Evolutionary conservation across 2,113 vertebrate genomes (phyloP).

Genomic region (Campylomormyrus numenius): DNA sequence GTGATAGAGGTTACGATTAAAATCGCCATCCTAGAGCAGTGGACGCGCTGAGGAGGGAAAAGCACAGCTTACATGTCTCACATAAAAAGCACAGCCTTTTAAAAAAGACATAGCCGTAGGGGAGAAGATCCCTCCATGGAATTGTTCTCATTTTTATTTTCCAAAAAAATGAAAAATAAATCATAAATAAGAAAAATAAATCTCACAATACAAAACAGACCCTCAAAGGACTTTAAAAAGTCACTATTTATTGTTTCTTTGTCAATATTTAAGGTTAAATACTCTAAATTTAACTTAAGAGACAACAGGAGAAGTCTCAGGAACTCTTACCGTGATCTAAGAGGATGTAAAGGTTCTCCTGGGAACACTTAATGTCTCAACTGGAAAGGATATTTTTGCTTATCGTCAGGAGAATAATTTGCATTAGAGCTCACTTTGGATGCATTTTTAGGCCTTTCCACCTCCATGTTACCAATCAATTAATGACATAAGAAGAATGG

Average conservation of each 20-base stretch:
- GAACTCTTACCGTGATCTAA: neutral
- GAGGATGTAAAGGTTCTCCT: neutral
- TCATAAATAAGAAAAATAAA: neutral
- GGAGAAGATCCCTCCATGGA: neutral
- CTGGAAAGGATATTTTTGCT: neutral
- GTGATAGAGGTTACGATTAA: neutral
- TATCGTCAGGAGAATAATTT: neutral
- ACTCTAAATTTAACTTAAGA: neutral
- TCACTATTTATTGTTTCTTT: neutral
- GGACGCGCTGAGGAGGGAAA: neutral
- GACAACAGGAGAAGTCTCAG: neutral
- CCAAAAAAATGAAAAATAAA: neutral
- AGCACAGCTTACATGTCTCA: neutral
- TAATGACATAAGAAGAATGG: neutral
- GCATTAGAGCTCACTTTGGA: neutral
- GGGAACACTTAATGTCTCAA: neutral
- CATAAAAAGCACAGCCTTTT: slow-evolving; percentile 4
- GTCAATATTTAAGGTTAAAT: slow-evolving; percentile 7
- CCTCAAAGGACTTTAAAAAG: neutral
- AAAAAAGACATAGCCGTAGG: neutral
- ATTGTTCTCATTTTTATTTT: slow-evolving; percentile 3
- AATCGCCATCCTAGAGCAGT: neutral
- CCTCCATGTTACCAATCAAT: neutral
- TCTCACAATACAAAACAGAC: neutral
- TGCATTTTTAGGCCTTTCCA: neutral